These are phyloP conservation scores for Isotomurus palustris DNA, from an alignment of 2,888 invertebrate species.

Conservation along the genomic window DNA sequence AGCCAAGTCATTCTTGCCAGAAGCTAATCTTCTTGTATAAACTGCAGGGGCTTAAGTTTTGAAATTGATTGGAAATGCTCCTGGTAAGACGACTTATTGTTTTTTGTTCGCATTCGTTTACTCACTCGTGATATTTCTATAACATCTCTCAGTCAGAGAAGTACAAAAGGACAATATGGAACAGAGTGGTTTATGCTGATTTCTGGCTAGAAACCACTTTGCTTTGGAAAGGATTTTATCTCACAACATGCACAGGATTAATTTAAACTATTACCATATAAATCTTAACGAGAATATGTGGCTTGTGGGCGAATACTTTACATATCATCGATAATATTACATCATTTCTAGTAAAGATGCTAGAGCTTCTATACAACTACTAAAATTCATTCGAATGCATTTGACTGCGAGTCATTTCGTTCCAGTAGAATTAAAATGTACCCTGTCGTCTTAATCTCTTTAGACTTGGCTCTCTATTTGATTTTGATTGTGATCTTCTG, in stretches of 20 bases:
- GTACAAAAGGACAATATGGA: not conserved
- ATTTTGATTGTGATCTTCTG: too few species aligned
- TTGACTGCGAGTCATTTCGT: constrained; percentile 4
- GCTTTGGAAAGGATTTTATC: too few species aligned
- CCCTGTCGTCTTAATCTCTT: constrained; percentile 13
- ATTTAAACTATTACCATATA: too few species aligned
- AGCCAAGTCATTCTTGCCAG: too few species aligned
- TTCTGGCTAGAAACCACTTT: too few species aligned
- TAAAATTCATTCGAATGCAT: constrained; percentile 11
- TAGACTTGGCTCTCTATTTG: constrained; percentile 5
- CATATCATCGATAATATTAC: not conserved
- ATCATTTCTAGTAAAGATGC: not conserved
- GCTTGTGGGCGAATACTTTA: not conserved
- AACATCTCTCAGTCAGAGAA: not conserved
- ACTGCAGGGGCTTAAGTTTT: not conserved
- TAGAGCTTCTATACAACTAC: constrained; percentile 2
- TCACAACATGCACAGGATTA: too few species aligned
- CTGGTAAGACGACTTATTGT: not conserved
- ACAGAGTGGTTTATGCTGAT: not conserved
- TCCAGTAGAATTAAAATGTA: constrained; percentile 19
- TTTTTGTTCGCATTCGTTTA: not conserved
- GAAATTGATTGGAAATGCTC: constrained; percentile 21
- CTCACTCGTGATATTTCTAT: not conserved
- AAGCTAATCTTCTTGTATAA: not conserved
- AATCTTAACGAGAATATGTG: too few species aligned